A percentile compares a stretch with the other conserved stretches of the same genome.
These are phyloP conservation scores for Euzetes globulus DNA, from an alignment of 2,888 invertebrate species.

Conservation along the genomic window DNA sequence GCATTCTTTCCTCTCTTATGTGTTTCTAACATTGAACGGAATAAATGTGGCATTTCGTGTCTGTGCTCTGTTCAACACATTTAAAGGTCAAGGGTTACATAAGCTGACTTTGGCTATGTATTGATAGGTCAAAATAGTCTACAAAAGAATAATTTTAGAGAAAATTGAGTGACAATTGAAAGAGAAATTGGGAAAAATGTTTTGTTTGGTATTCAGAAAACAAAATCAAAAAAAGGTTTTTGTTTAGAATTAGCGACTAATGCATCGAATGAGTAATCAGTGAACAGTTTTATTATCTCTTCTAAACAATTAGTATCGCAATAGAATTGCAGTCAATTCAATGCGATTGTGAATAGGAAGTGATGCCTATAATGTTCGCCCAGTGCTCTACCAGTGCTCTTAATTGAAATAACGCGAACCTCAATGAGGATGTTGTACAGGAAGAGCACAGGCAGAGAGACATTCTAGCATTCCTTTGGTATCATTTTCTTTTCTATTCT, in stretches of 20 bases:
- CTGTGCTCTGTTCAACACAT: not conserved
- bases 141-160: no score
- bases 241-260: not conserved
- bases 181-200: not conserved
- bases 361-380: slow-evolving; percentile 4
- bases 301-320: not conserved
- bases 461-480: not conserved
- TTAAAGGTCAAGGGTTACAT: not conserved
- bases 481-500: not conserved
- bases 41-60: not conserved
- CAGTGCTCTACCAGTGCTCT: not conserved
- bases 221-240: not conserved
- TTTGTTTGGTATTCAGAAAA: not conserved
- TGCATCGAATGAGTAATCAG: not conserved
- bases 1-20: not conserved
- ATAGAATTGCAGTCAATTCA: not conserved
- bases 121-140: not conserved
- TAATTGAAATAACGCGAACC: slow-evolving; percentile 11
- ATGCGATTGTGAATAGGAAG: slow-evolving; percentile 18
- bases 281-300: not conserved
- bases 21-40: not conserved
- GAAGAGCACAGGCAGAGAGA: slow-evolving; percentile 1
- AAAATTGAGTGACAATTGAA: not conserved
- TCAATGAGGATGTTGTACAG: slow-evolving; percentile 15
- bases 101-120: not conserved